Evolutionary conservation across 2,888 invertebrate genomes (phyloP), one percentile per base, ranked within the genome.

Genomic region (Campoplex capitator): DNA sequence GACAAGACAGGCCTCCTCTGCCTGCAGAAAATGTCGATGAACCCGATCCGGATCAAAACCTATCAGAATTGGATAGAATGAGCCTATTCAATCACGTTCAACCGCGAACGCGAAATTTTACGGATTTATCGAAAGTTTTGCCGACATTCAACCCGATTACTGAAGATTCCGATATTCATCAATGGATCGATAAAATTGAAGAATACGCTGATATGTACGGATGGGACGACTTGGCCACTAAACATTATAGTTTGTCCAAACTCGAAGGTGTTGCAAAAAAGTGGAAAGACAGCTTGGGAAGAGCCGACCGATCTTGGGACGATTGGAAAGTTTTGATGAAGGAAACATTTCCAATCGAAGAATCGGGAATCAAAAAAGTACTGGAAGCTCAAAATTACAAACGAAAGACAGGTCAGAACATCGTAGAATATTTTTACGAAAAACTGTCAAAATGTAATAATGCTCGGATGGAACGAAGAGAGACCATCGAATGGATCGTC

Each of bases 211-310:
- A n/a, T n/a, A 78, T 84, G 68, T 87, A 88, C 38, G 71, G 56
- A 2, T 87, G 86, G 86, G 76, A 71, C 54, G 86, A 83, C 51
- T 62, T 88, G 11, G 83, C 89, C 2, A 88, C 88, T 11, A 87
- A 82, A 81, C 89, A 90, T 74, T 88, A 79, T 23, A 71, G 48
- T 62, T 18, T 71, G 32, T 79, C 79, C 4, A 80, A 80, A 51
- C 71, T 80, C 4, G 71, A 62, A 1, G 91, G 90, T 13, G 90
- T 90, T 32, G 90, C 90, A 8, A 86, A 68, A 83, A 86, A 74
- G 51, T 90, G 91, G 90, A 65, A 88, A n/a, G 89, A 91, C 71
- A 90, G 90, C 28, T 70, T 90, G 16, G 58, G 45, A 48, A 42
- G 79, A 79, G 71, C 71, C n/a, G 51, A 80, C 58, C 58, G 79